Evolutionary conservation across 1,140 invertebrate species (phyloP).

Genomic region (Caerostris extrusa): DNA sequence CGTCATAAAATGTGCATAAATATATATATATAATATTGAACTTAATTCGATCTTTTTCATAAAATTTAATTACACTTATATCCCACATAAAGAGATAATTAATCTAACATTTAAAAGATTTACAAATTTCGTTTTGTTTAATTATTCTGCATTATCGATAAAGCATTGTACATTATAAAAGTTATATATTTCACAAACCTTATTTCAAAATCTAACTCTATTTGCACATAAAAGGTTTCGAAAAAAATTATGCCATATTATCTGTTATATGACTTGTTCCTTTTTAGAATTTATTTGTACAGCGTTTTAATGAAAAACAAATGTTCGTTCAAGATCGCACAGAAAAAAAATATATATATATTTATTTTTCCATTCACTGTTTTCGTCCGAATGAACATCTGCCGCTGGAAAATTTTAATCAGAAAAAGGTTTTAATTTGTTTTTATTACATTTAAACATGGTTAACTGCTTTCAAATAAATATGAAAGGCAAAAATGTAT

Average conservation of each 20-base stretch:
- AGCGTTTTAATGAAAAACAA: constrained; percentile 9
- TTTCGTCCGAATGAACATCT: neutral
- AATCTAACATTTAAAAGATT: too few relatives aligned
- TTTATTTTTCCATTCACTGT: neutral
- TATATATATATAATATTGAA: too few relatives aligned
- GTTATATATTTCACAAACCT: too few relatives aligned
- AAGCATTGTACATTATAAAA: too few relatives aligned
- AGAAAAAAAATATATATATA: neutral
- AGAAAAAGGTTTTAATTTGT: neutral
- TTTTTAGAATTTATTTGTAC: neutral
- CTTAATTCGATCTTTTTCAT: too few relatives aligned
- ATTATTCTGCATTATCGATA: too few relatives aligned
- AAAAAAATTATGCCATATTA: constrained; percentile 8
- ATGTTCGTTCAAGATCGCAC: neutral
- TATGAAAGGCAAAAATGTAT: neutral
- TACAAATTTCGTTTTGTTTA: too few relatives aligned
- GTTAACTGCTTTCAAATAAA: neutral
- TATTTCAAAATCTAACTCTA: too few relatives aligned
- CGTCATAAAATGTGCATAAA: too few relatives aligned
- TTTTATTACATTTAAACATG: neutral
- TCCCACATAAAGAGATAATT: too few relatives aligned
- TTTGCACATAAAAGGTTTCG: neutral
- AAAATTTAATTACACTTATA: too few relatives aligned
- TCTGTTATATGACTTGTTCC: neutral
- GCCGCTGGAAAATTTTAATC: neutral